Base-by-base conservation (phyloP, 2,888 invertebrate genomes). In the Pseudoips prasinana region DNA sequence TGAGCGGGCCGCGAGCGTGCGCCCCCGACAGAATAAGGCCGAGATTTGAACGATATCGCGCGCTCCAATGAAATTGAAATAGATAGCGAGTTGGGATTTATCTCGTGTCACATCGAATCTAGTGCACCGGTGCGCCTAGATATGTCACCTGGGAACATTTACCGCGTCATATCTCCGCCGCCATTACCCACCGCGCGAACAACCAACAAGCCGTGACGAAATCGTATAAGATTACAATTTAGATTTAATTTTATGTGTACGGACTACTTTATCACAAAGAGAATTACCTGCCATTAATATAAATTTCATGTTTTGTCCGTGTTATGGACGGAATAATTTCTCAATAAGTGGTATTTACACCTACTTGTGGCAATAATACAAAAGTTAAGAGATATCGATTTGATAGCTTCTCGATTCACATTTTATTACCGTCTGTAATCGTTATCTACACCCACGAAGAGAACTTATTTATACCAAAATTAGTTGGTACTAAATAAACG, bases 51-150 rank as follows among this genome's bases (percentile, higher is more conserved):
- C 57, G 85, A 83, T 80, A 81, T 74, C 68, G 65, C 67, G 66
- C 76, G 83, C 75, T 83, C 71, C 70, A 74, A 70, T 76, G 75
- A 76, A 79, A 81, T 75, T 79, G 74, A 78, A 86, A 84, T 82
- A 82, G 83, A 85, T 81, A 79, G 81, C 71, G 73, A 77, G 67
- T 50, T 57, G 49, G 42, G 46, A 60, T 73, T 78, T 79, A 83
- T 83, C 81, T 68, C 61, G 73, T 65, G 81, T 82, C 84, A 72
- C 69, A 77, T 85, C 79, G 58, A 58, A 81, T 83, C 80, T 79
- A 77, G 82, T 73, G 79, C 81, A 72, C 64, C 73, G 75, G 71
- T 69, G 72, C 79, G 79, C 67, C 76, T 73, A 69, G 73, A 71
- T 65, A 73, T 72, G 75, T 80, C 82, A 73, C 70, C 68, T 65